These are phyloP conservation scores for Pseudomyrmex concolor DNA, from an alignment of 1,140 invertebrate species.

Conservation along the genomic window DNA sequence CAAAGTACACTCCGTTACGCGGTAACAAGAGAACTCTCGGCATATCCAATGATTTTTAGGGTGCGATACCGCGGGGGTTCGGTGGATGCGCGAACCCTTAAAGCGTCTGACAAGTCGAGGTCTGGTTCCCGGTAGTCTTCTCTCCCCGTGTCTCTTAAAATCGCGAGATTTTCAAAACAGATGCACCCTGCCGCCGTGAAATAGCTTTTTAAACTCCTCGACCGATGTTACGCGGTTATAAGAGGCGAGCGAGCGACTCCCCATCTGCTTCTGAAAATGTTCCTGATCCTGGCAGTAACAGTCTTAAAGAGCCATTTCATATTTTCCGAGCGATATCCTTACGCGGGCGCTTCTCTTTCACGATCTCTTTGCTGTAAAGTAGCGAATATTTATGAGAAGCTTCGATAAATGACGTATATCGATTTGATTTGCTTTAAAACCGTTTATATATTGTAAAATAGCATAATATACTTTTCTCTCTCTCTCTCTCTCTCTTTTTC, in stretches of 20 bases:
- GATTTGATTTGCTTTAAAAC: not conserved
- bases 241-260: constrained; percentile 57
- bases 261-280: constrained; percentile 63
- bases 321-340: constrained; percentile 77
- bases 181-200: constrained; percentile 78
- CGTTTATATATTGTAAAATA: not conserved
- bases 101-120: constrained; percentile 72
- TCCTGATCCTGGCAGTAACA: constrained; percentile 78
- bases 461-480: no score
- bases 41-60: constrained; percentile 63
- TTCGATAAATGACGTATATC: constrained; percentile 56
- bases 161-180: constrained; percentile 78
- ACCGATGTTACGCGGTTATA: constrained; percentile 66
- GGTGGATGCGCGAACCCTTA: constrained; percentile 62
- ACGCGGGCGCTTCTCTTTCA: constrained; percentile 24
- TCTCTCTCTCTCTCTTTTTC: no score
- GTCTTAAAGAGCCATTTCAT: constrained; percentile 76
- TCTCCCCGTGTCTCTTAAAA: constrained; percentile 71
- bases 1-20: constrained; percentile 7
- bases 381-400: constrained; percentile 74
- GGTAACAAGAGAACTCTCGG: constrained; percentile 38
- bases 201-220: constrained; percentile 81
- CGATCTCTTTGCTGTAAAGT: constrained; percentile 50
- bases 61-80: constrained; percentile 20
- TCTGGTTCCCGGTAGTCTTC: constrained; percentile 16